Conservation (phyloP, 2,797 vertebrate species). For the Brachyalestes nurse region DNA sequence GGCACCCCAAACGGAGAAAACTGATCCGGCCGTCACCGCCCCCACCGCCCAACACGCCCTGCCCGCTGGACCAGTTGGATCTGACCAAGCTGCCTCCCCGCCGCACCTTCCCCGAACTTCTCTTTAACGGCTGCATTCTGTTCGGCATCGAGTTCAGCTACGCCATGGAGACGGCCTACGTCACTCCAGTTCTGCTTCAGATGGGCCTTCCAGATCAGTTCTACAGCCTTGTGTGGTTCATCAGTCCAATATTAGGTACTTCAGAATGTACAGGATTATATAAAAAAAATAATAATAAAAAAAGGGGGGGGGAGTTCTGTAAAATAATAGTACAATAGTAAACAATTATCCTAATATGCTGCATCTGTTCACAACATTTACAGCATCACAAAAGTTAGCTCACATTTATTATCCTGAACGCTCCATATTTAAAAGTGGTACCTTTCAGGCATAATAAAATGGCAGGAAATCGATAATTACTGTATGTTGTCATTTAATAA, state of each 20-base stretch:
- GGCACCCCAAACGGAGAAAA: slow-evolving; percentile 91
- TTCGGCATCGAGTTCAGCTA: slow-evolving; percentile 99
- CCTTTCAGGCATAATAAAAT: no score
- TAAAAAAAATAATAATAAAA: no score
- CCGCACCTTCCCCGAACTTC: slow-evolving; percentile 88
- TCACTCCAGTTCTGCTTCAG: slow-evolving; percentile 94
- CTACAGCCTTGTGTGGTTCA: slow-evolving; percentile 98
- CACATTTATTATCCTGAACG: no score
- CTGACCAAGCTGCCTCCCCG: slow-evolving; percentile 88
- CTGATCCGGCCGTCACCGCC: slow-evolving; percentile 91
- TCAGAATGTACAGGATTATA: not conserved
- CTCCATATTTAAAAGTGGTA: no score
- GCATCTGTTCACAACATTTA: no score
- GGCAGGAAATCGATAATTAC: no score
- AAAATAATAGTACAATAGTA: no score
- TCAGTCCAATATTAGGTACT: slow-evolving; percentile 95
- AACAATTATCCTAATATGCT: no score
- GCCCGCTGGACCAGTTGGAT: slow-evolving; percentile 88
- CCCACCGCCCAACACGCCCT: slow-evolving; percentile 93
- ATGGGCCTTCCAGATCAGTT: slow-evolving; percentile 96
- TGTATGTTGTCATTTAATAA: no score
- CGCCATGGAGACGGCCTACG: slow-evolving; percentile 98
- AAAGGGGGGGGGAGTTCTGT: no score
- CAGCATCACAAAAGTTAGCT: no score
- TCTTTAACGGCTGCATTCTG: slow-evolving; percentile 94